Percentiles rank a stretch among this genome's conserved stretches.
phyloP scores from a whole-genome alignment of 2,113 vertebrate species.

The Pseudorhombus dupliciocellatus region DNA sequence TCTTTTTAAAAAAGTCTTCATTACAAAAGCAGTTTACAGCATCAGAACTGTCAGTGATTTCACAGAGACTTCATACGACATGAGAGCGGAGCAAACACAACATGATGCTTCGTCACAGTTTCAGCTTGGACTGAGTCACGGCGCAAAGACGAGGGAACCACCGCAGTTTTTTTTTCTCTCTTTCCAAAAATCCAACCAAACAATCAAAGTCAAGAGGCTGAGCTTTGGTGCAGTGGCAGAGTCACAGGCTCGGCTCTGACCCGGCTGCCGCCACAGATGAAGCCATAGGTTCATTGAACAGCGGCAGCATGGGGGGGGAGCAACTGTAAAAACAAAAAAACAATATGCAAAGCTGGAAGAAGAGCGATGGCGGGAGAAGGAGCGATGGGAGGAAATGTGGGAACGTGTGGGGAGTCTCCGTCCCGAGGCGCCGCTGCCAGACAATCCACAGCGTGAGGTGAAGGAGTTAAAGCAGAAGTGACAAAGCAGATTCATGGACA shows the following conservation, averaged over 20 bases:
- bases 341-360: constrained; percentile 17
- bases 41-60: constrained; percentile 22
- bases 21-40: constrained; percentile 27
- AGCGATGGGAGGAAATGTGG: constrained; percentile 32
- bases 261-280: constrained; percentile 72
- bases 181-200: constrained; percentile 58
- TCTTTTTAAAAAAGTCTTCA: neutral
- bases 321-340: constrained; percentile 15
- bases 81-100: constrained; percentile 19
- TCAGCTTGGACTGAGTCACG: constrained; percentile 47
- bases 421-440: constrained; percentile 12
- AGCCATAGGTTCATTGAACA: constrained; percentile 69
- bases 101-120: constrained; percentile 32
- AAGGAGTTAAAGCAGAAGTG: constrained; percentile 28
- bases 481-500: neutral
- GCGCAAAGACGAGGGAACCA: constrained; percentile 37
- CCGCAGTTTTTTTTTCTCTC: constrained; percentile 44
- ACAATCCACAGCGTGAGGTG: constrained; percentile 26
- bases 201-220: constrained; percentile 53
- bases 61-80: constrained; percentile 27
- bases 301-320: constrained; percentile 42
- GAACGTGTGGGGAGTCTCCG: constrained; percentile 35
- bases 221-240: constrained; percentile 66
- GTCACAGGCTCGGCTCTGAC: constrained; percentile 69
- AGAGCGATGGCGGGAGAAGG: constrained; percentile 37